Evolutionary conservation across 2,113 vertebrate species (phyloP), one percentile per base, ranked within the genome.

Genomic region (Eubucco bourcierii): DNA sequence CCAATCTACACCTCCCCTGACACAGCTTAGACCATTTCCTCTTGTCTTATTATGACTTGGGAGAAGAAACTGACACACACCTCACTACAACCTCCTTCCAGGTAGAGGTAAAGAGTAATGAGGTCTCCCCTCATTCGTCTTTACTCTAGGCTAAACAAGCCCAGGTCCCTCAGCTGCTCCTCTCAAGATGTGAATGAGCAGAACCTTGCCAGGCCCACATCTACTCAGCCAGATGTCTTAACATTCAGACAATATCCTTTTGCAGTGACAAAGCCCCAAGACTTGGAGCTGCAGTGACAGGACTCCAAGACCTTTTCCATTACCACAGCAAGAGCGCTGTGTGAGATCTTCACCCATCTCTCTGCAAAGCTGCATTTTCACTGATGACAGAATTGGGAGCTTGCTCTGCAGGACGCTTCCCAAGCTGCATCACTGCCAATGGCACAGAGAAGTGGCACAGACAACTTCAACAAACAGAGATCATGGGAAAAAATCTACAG

Each of bases 41-140:
- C 55, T 78, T 4, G 1, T 61, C 27, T 12, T 24, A 7, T 3
- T 13, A 10, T 52, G 28, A 37, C 13, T 3, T 31, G 6, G 39
- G 24, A 84, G 8, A 61, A 70, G 19, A 61, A 21, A 61, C 7
- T 0, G 0, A 47, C 47, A 47, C 19, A 18, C 19, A 20, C 47
- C 47, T 47, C 19, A 21, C 24, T 39, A 34, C 13, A 73, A 3
- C 8, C 31, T 25, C 33, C 19, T 67, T 23, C 63, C 59, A 37
- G 14, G 28, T 3, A 59, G 23, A 2, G 68, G 10, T 29, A 53
- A 31, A 34, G 15, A 73, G 31, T 0, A 0, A 39, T 10, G 15
- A 70, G 4, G 34, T 71, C 15, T 58, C 44, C 28, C 31, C 31
- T 24, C 3, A 10, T n/a, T n/a, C n/a, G 15, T 5, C 28, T 61